Base-by-base conservation (phyloP, 2,113 vertebrate species). In the Bujurquina vittata region DNA sequence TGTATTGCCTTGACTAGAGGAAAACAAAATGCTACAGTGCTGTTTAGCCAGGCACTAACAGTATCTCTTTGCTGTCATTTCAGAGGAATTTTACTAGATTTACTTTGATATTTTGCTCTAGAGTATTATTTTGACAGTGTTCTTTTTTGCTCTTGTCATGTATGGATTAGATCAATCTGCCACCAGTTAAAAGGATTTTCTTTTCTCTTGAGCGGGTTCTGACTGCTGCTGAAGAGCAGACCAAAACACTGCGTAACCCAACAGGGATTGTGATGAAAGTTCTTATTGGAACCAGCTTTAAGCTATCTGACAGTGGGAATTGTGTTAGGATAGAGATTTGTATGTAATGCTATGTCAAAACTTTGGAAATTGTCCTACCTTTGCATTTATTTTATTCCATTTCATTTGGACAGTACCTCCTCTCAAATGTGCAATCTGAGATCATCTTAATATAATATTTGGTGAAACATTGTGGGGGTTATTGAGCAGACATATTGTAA, bases 261-360 rank as follows among this genome's bases (percentile, higher is more conserved):
- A 75, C 56, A 79, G 79, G 81, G 77, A 83, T 57, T 81, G 80
- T 83, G 84, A 92, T 89, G 79, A 89, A 91, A 87, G 84, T 79
- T 84, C 62, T 93, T 92, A 91, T 92, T 93, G 89, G 72, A 92
- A 91, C 84, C 92, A 93, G 92, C 85, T 92, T 91, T 43, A 57
- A 60, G 74, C 35, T 61, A 81, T 86, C 85, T 5, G 72, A 86
- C 82, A 84, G 43, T 91, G 81, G 86, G 88, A 92, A 87, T 87
- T 86, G 52, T 92, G 69, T 85, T 83, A 69, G 58, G 69, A 85
- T 84, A 86, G 29, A 78, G 59, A 78, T 87, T 81, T 55, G 91
- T 86, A 37, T 90, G 76, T 88, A 90, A 90, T 33, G 26, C 46
- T 69, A 57, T 82, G 84, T 89, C 85, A 85, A 89, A 91, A 85